Evolutionary conservation across 2,888 invertebrate species (phyloP).

Genomic region (Hartigia nigra): DNA sequence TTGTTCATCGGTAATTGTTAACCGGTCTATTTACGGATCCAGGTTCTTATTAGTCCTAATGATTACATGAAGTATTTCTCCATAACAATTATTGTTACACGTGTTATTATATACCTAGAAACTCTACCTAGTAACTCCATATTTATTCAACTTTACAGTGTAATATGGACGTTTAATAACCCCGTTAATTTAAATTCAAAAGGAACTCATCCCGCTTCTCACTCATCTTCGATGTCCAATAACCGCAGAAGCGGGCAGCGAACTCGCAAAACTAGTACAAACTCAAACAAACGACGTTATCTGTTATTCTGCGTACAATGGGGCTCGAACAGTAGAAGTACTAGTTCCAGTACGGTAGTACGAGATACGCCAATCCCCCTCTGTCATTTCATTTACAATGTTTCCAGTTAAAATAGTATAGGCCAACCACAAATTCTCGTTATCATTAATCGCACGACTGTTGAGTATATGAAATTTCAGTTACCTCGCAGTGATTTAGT

Average conservation of each 20-base stretch:
- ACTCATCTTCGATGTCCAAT: slow-evolving; percentile 47
- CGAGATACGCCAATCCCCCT: not conserved
- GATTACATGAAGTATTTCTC: too few species aligned
- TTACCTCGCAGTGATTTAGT: not conserved
- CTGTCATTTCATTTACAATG: not conserved
- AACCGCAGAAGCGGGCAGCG: slow-evolving; percentile 34
- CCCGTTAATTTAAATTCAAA: slow-evolving; percentile 49
- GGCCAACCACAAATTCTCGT: not conserved
- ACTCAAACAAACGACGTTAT: slow-evolving; percentile 42
- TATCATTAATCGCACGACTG: not conserved
- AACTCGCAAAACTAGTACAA: slow-evolving; percentile 49
- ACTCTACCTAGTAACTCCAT: not conserved
- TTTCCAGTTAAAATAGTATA: not conserved
- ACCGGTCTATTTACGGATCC: not conserved
- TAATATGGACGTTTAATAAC: slow-evolving; percentile 4
- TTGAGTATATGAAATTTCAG: not conserved
- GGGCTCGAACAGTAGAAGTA: not conserved
- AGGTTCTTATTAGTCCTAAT: not conserved
- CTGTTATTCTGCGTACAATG: slow-evolving; percentile 14
- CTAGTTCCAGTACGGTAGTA: not conserved
- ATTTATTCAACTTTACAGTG: not conserved
- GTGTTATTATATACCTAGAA: too few species aligned
- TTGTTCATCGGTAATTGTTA: not conserved
- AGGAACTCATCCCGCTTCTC: slow-evolving; percentile 10
- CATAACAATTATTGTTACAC: too few species aligned